A percentile compares a stretch with the other conserved stretches of the same genome.
Evolutionary conservation across 2,797 vertebrate species (phyloP).

Genomic region (Squalus acanthias): DNA sequence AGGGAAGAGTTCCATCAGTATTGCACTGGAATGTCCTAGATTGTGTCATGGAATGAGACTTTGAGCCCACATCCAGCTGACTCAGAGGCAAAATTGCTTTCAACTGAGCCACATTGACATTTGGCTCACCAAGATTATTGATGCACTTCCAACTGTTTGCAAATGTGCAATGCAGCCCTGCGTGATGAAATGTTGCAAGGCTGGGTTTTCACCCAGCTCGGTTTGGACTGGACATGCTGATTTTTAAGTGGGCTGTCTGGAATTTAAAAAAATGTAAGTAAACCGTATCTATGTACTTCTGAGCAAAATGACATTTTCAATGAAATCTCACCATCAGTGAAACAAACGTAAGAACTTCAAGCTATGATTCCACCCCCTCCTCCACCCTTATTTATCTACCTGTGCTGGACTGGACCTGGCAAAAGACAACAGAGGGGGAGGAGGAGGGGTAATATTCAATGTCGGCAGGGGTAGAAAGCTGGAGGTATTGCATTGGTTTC

Average conservation of each 20-base stretch:
- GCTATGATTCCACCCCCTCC: too few relatives aligned
- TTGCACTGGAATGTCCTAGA: neutral
- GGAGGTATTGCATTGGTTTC: neutral
- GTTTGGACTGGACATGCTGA: neutral
- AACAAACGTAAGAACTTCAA: neutral
- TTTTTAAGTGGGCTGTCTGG: neutral
- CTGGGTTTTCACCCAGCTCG: neutral
- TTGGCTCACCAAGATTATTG: neutral
- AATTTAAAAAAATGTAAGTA: neutral
- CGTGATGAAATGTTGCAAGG: neutral
- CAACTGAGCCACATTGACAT: neutral
- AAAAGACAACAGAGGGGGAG: neutral
- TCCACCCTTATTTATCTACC: too few relatives aligned
- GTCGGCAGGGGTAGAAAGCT: neutral
- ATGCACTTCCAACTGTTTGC: neutral
- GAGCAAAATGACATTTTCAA: neutral
- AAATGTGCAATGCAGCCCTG: neutral
- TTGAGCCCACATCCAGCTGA: neutral
- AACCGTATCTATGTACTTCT: neutral
- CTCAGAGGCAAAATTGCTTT: constrained; percentile 1
- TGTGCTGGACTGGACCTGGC: too few relatives aligned
- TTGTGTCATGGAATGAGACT: neutral
- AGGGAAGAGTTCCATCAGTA: neutral
- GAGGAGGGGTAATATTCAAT: neutral
- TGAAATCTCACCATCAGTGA: neutral